phyloP scores from a whole-genome alignment of 1,140 invertebrate genomes.

The Kradibia gibbosae region DNA sequence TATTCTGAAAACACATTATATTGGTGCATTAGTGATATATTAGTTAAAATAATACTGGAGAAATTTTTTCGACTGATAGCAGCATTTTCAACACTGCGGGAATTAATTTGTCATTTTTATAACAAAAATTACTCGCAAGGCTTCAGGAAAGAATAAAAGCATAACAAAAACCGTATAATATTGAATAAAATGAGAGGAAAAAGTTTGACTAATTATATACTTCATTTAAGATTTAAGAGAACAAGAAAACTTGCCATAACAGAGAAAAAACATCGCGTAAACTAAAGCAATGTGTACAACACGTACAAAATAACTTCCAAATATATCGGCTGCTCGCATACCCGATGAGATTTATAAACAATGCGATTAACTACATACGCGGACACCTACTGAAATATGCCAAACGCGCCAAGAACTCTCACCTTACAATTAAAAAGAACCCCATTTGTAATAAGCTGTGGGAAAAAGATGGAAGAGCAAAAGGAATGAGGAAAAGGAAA shows the following conservation, averaged over 20 bases:
- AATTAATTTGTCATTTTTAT: background rate
- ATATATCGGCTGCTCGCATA: conserved; percentile 1
- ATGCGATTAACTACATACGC: conserved; percentile 38
- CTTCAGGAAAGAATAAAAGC: background rate
- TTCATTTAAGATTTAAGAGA: background rate
- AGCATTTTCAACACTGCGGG: background rate
- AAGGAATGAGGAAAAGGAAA: background rate
- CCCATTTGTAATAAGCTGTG: background rate
- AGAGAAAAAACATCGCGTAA: background rate
- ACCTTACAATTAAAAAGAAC: conserved; percentile 44
- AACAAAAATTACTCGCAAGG: background rate
- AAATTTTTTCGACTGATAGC: background rate
- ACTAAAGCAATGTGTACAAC: conserved; percentile 2
- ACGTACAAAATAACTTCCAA: background rate
- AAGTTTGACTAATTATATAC: conserved; percentile 1
- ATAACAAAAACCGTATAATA: background rate
- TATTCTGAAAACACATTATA: too few species aligned
- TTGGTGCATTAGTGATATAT: too few species aligned
- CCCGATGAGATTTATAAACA: conserved; percentile 21
- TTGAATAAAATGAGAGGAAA: background rate
- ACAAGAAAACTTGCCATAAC: background rate
- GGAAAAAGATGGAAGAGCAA: background rate
- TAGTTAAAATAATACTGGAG: too few species aligned
- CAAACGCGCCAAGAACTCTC: conserved; percentile 42
- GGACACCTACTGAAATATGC: conserved; percentile 1